Base-by-base conservation (phyloP, 92 coral and sea anemone genomes). In the Anthopleura xanthogrammica region DNA sequence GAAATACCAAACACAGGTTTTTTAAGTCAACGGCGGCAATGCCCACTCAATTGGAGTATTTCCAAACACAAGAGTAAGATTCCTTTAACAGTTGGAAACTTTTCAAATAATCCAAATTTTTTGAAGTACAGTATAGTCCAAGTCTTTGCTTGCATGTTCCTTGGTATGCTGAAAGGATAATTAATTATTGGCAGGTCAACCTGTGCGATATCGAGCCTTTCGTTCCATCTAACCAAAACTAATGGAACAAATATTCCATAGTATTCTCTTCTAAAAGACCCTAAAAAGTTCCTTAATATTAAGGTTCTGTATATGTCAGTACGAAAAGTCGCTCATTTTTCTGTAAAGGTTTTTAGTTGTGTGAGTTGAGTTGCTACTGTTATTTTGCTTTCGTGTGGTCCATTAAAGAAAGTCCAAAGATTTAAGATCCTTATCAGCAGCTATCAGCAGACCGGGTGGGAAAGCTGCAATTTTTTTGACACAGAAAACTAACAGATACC, bases 121-220 rank as follows among this genome's bases (percentile, higher is more conserved):
- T 68, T 20, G 36, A n/a, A 62, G 74, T 29, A 6, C 70, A 12
- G 70, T 62, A 5, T 7, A 36, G 74, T 12, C 50, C 9, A 46
- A 46, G 50, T 3, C 12, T 36, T 36, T 23, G 42, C 42, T 36
- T 68, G 74, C 70, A 68, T 68, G 74, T 68, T 23, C 42, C 16
- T 68, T 36, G 74, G 42, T 68, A 68, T 68, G 74, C 42, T 29
- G 41, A 22, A 23, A 8, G 29, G 70, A 62, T 19, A 19, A 62
- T 62, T 62, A 62, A 62, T 62, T 62, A 5, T 5, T 68, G 74
- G 42, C 24, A 68, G 74, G 74, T 68, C 74, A 68, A 22, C 74
- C 74, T 68, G 41, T 23, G 74, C 41, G 36, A 68, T 23, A 68
- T 10, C 36, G 17, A 68, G 19, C 70, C 70, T 13, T 23, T 68